Conservation (phyloP, 2,113 vertebrate species). For the Aramus guarauna region DNA sequence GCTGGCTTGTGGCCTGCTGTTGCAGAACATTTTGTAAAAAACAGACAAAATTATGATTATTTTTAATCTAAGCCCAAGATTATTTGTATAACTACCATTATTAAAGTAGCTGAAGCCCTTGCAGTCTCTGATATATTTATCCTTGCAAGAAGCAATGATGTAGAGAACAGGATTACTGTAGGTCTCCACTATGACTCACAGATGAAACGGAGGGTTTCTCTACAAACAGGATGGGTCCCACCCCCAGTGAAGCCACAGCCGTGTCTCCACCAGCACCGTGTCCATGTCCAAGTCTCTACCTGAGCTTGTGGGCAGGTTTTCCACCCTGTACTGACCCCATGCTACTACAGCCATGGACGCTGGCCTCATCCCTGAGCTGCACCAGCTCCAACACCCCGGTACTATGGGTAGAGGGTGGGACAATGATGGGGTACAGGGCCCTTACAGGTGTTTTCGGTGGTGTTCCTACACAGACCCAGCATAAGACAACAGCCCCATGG, state of each 20-base stretch:
- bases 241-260: neutral
- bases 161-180: neutral
- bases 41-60: neutral
- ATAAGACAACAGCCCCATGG: too few relatives aligned
- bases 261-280: neutral
- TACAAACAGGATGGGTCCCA: rapidly evolving
- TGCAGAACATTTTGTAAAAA: neutral
- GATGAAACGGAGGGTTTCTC: neutral
- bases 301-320: neutral
- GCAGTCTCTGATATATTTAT: neutral
- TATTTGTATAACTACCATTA: neutral
- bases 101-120: neutral
- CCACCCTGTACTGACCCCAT: neutral
- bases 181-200: neutral
- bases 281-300: neutral
- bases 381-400: neutral
- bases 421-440: neutral
- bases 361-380: rapidly evolving
- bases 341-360: neutral
- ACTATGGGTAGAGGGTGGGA: neutral
- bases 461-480: neutral
- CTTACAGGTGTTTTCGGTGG: neutral
- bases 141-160: neutral
- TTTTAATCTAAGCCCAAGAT: neutral
- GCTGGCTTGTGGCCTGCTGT: neutral